Evolutionary conservation across 2,888 invertebrate species (phyloP).

Genomic region (Syrphus vitripennis): DNA sequence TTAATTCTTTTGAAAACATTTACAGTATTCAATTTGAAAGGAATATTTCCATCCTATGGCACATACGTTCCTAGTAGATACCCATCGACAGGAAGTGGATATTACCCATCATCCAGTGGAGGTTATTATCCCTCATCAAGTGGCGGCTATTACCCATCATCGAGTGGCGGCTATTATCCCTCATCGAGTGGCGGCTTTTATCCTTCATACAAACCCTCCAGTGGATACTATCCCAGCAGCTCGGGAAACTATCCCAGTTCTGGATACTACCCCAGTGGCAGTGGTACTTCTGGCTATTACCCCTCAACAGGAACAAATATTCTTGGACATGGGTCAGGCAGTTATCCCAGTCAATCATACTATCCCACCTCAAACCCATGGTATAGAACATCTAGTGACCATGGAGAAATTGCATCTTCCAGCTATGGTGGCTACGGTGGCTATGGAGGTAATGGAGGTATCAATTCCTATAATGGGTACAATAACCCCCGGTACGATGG

Average conservation of each 20-base stretch:
- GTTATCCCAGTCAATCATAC: constrained; percentile 75
- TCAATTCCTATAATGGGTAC: constrained; percentile 84
- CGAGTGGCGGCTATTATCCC: constrained; percentile 61
- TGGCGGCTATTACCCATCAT: neutral
- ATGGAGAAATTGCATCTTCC: constrained; percentile 15
- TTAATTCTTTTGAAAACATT: neutral
- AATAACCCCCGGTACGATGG: constrained; percentile 83
- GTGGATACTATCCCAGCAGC: constrained; percentile 41
- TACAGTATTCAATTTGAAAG: constrained; percentile 81
- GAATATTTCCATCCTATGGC: constrained; percentile 75
- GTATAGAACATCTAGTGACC: constrained; percentile 61
- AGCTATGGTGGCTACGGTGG: constrained; percentile 83
- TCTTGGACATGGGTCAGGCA: constrained; percentile 53
- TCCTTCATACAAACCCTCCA: constrained; percentile 46
- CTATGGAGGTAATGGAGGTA: constrained; percentile 84
- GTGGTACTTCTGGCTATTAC: neutral
- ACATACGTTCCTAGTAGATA: constrained; percentile 60
- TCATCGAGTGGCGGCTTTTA: constrained; percentile 74
- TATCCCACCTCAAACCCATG: constrained; percentile 67
- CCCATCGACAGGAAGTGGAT: constrained; percentile 51
- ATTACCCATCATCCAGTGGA: constrained; percentile 51
- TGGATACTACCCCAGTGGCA: constrained; percentile 1
- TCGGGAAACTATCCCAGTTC: constrained; percentile 76
- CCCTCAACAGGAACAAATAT: constrained; percentile 23
- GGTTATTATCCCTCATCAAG: constrained; percentile 59